Conservation (phyloP, 1,140 invertebrate species). For the Thalassaphorura encarpata region DNA sequence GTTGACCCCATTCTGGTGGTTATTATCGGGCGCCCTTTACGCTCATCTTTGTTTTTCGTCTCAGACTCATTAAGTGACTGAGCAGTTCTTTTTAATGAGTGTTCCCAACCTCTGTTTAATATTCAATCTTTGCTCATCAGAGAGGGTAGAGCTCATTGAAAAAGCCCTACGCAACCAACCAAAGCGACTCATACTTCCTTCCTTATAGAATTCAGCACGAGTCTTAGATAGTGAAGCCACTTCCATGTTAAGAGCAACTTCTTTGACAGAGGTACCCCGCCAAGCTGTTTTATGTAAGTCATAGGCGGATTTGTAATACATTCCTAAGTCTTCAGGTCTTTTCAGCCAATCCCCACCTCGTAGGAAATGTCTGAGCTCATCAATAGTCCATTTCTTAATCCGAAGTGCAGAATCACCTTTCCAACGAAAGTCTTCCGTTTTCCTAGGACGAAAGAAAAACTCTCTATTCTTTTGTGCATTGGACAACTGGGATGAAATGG, state of each 20-base stretch:
- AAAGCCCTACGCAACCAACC: conserved; percentile 29
- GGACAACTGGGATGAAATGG: conserved; percentile 65
- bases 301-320: conserved; percentile 13
- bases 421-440: conserved; percentile 57
- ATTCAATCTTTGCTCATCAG: conserved; percentile 23
- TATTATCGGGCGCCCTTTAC: too few species aligned
- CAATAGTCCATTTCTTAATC: conserved; percentile 74
- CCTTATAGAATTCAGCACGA: conserved; percentile 8
- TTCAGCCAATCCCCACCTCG: conserved; percentile 8
- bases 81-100: too few species aligned
- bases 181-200: neutral
- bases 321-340: neutral
- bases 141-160: conserved; percentile 30
- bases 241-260: conserved; percentile 55
- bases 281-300: conserved; percentile 69
- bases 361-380: conserved; percentile 50
- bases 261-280: conserved; percentile 66
- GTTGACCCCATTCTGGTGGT: too few species aligned
- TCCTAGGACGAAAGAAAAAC: conserved; percentile 65
- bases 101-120: conserved; percentile 22
- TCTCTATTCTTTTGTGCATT: conserved; percentile 69
- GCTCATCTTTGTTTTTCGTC: too few species aligned
- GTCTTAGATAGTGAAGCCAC: conserved; percentile 23
- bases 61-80: too few species aligned
- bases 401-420: conserved; percentile 64